Evolutionary conservation across 2,888 invertebrate species (phyloP), one percentile per base, ranked within the genome.

Genomic region (Ophioninae sp.): DNA sequence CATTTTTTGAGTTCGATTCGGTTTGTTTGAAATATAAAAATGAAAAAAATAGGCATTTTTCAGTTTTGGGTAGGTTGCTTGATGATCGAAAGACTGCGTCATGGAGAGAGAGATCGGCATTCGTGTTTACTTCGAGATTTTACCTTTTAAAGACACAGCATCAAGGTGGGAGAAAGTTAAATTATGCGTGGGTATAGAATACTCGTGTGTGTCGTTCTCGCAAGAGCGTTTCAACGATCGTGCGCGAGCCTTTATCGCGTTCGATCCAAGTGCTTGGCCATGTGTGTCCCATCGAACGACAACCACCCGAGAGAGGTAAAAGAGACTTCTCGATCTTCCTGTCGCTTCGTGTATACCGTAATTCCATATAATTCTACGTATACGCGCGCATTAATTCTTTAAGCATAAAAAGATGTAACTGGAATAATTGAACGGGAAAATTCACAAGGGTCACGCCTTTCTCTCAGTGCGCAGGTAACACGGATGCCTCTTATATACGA

Each of bases 71-170:
- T 37, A 65, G 57, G 65, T 82, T 70, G 70, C 75, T 74, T 37
- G 79, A 41, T 70, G 79, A 75, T 30, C 69, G 72, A 76, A 72
- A 30, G 69, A 67, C 75, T 79, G 72, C 83, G 79, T 83, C 79
- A 79, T 79, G 68, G 72, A 67, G 50, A 44, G 79, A 30, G 41
- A 57, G 65, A 69, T 70, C 23, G 39, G 59, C 56, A 44, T 56
- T 56, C 75, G 83, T 56, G 72, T 79, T 76, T 37, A 44, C 82
- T 83, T 74, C 78, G 70, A 84, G 86, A 85, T 87, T 87, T 84
- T 86, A 85, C 86, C 87, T 88, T 87, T 86, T 86, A 88, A 87
- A 87, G 86, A 83, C 78, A 85, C 79, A 68, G 77, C 70, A 37
- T 64, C 57, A 79, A 65, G 72, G 72, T 79, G 85, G 85, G 81